Evolutionary conservation across 2,797 vertebrate species (phyloP), one percentile per base, ranked within the genome.

Genomic region (Delichon dasypus): DNA sequence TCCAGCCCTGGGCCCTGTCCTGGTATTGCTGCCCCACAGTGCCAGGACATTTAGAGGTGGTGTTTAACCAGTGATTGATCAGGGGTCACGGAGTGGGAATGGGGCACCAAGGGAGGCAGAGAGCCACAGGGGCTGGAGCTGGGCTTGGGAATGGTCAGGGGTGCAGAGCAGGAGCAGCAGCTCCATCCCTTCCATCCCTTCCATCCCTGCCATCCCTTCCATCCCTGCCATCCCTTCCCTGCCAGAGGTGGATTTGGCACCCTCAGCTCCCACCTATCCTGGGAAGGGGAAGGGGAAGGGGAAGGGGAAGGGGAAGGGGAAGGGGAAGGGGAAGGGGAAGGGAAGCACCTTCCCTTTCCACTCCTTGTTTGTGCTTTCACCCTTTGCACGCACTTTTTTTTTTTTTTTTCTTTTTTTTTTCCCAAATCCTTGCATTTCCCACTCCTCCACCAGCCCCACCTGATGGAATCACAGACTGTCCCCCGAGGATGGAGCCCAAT

Each of bases 1-100:
- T 40, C 40, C 68, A 60, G 0, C 21, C 29, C 25, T 11, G 53
- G 51, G 45, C 21, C 3, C 7, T 16, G 6, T 13, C 12, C 8
- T 15, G n/a, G 5, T 1, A 2, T 3, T 4, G 29, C 21, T 51
- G 36, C 54, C 34, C 4, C 19, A 19, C 3, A 5, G 2, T 1
- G 11, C n/a, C 66, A 75, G 30, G 16, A 17, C 9, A 1, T 1
- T 62, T 5, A 0, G 23, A 36, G 26, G 0, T 29, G 77, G 47
- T 8, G 25, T 32, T 66, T 40, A 2, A 20, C 2, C 7, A 1
- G 26, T 2, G 70, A 17, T 25, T 30, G 9, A 11, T 3, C 23
- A 19, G 9, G 26, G n/a, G n/a, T n/a, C n/a, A n/a, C n/a, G 36
- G 36, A 36, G 65, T 9, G 16, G 14, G 7, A 6, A 25, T 51